phyloP scores from a whole-genome alignment of 2,113 vertebrate species.

The Macaca nemestrina region DNA sequence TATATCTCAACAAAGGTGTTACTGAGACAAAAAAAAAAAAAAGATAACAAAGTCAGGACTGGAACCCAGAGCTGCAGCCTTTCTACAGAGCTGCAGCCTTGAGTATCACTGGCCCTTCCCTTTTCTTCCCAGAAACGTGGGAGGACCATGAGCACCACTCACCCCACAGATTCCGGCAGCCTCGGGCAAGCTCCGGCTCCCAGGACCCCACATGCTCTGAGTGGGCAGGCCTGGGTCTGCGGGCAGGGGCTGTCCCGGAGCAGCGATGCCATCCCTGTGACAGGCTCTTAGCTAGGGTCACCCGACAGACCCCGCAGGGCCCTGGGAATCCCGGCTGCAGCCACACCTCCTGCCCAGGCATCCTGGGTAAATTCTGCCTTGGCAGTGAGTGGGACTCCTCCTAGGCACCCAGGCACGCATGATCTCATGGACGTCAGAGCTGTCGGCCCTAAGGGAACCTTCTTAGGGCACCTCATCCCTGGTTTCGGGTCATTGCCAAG shows the following conservation, averaged over 20 bases:
- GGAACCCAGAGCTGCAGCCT: neutral
- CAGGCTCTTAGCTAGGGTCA: neutral
- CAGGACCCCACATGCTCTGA: neutral
- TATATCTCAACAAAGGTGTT: neutral
- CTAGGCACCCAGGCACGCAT: no score
- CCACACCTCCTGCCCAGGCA: neutral
- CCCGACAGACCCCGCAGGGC: fast-evolving
- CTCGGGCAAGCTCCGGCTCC: neutral
- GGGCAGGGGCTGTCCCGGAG: neutral
- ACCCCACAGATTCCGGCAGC: neutral
- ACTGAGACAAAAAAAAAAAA: no score
- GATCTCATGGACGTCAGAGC: neutral
- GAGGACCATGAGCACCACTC: neutral
- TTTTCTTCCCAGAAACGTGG: neutral
- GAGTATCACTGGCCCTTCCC: neutral
- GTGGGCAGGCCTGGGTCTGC: neutral
- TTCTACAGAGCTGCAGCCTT: neutral
- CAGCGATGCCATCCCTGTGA: neutral
- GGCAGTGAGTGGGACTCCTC: neutral
- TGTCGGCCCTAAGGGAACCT: neutral
- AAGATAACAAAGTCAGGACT: no score
- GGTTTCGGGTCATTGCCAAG: neutral
- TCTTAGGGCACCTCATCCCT: fast-evolving
- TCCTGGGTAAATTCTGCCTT: neutral
- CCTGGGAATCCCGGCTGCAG: neutral